Base-by-base conservation (phyloP, 2,797 vertebrate genomes). In the Oreonectes daqikongensis region DNA sequence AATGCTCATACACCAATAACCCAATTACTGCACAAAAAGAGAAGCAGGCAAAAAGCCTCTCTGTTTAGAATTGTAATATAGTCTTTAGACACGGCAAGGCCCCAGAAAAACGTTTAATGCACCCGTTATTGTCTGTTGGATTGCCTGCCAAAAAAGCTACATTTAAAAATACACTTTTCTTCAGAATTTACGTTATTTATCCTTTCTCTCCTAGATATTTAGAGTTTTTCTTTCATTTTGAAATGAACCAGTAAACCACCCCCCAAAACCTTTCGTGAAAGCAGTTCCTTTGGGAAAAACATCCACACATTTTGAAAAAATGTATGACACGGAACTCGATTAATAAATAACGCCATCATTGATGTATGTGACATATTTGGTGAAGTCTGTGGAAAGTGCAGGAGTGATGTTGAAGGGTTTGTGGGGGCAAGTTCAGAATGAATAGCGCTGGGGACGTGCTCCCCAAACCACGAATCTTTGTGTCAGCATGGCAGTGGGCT, bases 1-100 rank as follows among this genome's bases (percentile, higher is more conserved):
- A 75, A 70, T 79, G 66, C 69, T 78, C 73, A 82, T 75, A 80
- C 44, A 70, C 59, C 40, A 63, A 75, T 84, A 84, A 82, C 81
- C 79, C 79, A 84, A 82, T 84, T 84, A 84, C 61, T 44, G 24
- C 65, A 82, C 81, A 84, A 84, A 77, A 76, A 63, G 65, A 30
- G 55, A 79, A 75, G 24, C 72, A 75, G 64, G 61, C 79, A 77
- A 74, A 78, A 77, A 69, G 55, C 75, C 66, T 28, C 30, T 17
- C 26, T 76, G 74, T 79, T 78, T 79, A 59, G 55, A 79, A 73
- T 77, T 70, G 65, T 46, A 59, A 75, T 52, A 69, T 32, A 61
- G 48, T 71, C 53, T 82, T 75, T 65, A n/a, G 60, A 77, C 52
- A 52, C 20, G 12, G 15, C 53, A 63, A 38, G 17, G 8, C 55